Evolutionary conservation across 2,113 vertebrate genomes (phyloP), one percentile per base, ranked within the genome.

Genomic region (Atrichornis clamosus): DNA sequence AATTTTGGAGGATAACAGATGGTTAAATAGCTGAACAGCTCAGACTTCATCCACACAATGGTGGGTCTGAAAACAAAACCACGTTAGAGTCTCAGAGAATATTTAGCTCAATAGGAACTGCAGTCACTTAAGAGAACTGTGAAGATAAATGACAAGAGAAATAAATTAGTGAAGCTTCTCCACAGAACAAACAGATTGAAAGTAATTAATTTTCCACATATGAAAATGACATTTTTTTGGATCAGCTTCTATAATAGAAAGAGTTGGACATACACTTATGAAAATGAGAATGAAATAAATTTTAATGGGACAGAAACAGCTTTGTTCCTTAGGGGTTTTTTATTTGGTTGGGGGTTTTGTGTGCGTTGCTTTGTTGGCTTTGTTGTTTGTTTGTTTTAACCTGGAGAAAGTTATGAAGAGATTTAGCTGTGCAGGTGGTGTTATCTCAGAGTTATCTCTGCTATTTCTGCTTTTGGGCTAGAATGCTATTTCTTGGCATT

Each of bases 111-210:
- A 21, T 67, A 83, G 47, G 52, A 93, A 50, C 55, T 84, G 44
- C 74, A 96, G 88, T 90, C 28, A 65, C 56, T 95, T 89, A 52
- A 87, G 60, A 63, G 79, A 88, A 56, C 16, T 72, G 37, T 47
- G 49, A 76, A 90, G 47, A 88, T n/a, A 78, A 74, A 72, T 84
- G 20, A 67, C 75, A 87, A 24, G 0, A 4, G 28, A 84, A 86
- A 81, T n/a, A 83, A 64, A 93, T 75, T 32, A 90, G 52, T 74
- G 41, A 77, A 80, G 17, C 50, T 90, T 81, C 70, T 93, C 85
- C 37, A 76, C 22, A 64, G 68, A 81, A 83, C 35, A 87, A 93
- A 88, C 5, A 62, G 41, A 44, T 19, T 35, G 35, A 89, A 89
- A 89, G 5, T 90, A 88, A 88, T 28, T 62, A 0, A 67, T 80